Evolutionary conservation across 2,113 vertebrate species (phyloP).

Genomic region (Opisthocomus hoazin): DNA sequence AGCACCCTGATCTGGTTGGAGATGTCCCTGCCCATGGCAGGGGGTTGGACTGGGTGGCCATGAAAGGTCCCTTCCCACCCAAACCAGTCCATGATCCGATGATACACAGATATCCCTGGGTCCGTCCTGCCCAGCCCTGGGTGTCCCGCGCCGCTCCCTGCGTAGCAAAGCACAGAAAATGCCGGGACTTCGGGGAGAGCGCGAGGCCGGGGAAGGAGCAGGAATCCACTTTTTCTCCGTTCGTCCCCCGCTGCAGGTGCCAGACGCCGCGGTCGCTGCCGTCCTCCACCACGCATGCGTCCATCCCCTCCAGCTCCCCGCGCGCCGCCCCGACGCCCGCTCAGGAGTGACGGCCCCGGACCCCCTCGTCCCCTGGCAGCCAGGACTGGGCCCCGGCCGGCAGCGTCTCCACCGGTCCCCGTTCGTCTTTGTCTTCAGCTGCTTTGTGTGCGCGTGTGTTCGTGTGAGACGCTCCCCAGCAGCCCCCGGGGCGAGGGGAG

Average conservation of each 20-base stretch:
- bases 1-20: accelerated
- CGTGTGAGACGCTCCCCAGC: neutral
- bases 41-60: accelerated
- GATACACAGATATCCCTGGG: accelerated
- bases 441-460: slow-evolving; percentile 24
- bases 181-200: accelerated
- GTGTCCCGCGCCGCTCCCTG: neutral
- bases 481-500: neutral
- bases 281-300: slow-evolving; percentile 79
- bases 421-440: slow-evolving; percentile 46
- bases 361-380: neutral
- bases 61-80: neutral
- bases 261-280: slow-evolving; percentile 80
- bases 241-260: slow-evolving; percentile 73
- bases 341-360: slow-evolving; percentile 61
- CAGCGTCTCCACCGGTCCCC: neutral
- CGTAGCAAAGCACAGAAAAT: accelerated
- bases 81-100: accelerated
- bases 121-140: neutral
- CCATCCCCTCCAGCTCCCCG: slow-evolving; percentile 75
- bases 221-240: neutral
- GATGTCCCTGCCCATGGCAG: neutral
- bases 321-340: slow-evolving; percentile 24
- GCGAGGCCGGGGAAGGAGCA: neutral
- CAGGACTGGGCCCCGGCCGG: neutral